Evolutionary conservation across 2,113 vertebrate genomes (phyloP).

Genomic region (Xiphophorus couchianus): DNA sequence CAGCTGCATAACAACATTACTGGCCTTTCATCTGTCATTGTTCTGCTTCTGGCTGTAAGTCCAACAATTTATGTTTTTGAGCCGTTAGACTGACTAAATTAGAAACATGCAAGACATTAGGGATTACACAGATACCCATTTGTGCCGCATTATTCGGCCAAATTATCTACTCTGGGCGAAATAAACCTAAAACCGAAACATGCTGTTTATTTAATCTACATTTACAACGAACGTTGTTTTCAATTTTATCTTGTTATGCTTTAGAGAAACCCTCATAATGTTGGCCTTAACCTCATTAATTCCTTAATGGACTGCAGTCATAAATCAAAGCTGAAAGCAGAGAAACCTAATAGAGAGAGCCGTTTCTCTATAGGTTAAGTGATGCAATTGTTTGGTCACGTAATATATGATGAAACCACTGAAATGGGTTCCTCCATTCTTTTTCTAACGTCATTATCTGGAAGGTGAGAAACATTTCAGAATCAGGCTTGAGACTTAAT

Average conservation of each 20-base stretch:
- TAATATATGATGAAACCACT: constrained; percentile 38
- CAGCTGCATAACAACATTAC: constrained; percentile 38
- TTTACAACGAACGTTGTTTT: not conserved
- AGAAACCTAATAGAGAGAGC: constrained; percentile 50
- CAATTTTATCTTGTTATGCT: not conserved
- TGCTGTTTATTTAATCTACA: not conserved
- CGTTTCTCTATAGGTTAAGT: constrained; percentile 68
- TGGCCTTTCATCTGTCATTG: constrained; percentile 36
- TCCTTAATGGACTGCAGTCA: constrained; percentile 57
- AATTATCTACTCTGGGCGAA: not conserved
- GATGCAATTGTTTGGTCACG: constrained; percentile 64
- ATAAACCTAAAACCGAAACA: not conserved
- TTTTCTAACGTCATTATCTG: constrained; percentile 15
- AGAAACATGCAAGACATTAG: not conserved
- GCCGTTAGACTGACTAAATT: constrained; percentile 11
- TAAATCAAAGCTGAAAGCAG: constrained; percentile 70
- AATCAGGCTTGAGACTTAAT: constrained; percentile 14
- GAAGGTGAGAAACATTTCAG: constrained; percentile 20
- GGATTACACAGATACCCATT: not conserved
- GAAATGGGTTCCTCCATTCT: constrained; percentile 23
- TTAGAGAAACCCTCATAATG: constrained; percentile 13
- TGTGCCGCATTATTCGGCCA: fast-evolving
- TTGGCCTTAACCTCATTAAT: constrained; percentile 56
- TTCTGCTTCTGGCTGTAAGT: constrained; percentile 36
- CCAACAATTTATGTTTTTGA: not conserved